Evolutionary conservation across 2,797 vertebrate genomes (phyloP), one percentile per base, ranked within the genome.

Genomic region (Brachyalestes nurse): DNA sequence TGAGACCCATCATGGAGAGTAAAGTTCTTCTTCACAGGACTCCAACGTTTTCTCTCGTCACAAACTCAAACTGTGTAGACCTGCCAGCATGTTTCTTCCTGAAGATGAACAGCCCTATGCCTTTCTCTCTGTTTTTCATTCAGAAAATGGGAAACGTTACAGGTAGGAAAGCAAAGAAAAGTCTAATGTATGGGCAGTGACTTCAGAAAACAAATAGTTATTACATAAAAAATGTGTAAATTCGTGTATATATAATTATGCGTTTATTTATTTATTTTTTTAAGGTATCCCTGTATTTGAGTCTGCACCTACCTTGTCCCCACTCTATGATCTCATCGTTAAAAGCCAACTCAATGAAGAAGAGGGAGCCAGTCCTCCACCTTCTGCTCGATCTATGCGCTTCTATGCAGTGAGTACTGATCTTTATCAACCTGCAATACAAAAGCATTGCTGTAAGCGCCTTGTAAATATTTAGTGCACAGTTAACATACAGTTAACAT

Each of bases 41-140:
- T 6, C 97, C 98, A 0, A 98, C 98, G 0, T 99, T 99, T 91
- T 97, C 98, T 0, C 95, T 95, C 0, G 91, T 98, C 88, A 98
- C 97, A 72, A 98, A 97, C 91, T 95, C 98, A 79, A 99, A 99
- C 93, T 99, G 97, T n/a, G 97, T 99, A 88, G 98, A 99, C 81
- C 92, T 99, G 84, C 98, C 98, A 9, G 98, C 97, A 49, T 98
- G 97, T 87, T 99, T 99, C 92, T 99, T 97, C 92, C 94, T 99
- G 78, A 99, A 98, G 86, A 97, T 99, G 91, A 97, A 96, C 61
- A 92, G 89, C 25, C 96, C 97, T 81, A 96, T 98, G 85, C 97
- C 98, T n/a, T 97, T 99, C 86, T 98, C 97, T 3, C 92, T 94
- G 84, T 94, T 96, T 60, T 98, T 97, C 87, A 96, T 99, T 86